Percentiles rank a stretch among this genome's conserved stretches.
Conservation (phyloP, 1,140 invertebrate species). For the Neodiprion fabricii region DNA sequence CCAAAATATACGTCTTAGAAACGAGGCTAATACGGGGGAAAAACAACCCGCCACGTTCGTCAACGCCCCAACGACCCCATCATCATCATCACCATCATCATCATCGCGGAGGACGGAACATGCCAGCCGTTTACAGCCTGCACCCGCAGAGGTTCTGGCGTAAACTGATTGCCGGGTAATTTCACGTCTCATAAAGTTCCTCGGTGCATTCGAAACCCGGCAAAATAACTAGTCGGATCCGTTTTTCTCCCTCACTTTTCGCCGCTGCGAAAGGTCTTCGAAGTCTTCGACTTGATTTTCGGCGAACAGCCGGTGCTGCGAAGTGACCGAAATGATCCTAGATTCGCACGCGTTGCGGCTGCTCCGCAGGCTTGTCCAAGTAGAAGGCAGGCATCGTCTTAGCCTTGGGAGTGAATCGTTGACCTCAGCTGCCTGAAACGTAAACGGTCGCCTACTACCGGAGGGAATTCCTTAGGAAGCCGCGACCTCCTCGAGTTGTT, state of each 20-base stretch:
- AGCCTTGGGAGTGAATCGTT: constrained; percentile 57
- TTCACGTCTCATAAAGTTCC: background rate
- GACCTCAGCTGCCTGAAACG: constrained; percentile 50
- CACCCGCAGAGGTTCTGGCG: background rate
- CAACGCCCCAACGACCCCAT: background rate
- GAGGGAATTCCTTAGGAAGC: constrained; percentile 5
- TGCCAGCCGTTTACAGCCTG: background rate
- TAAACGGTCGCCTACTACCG: constrained; percentile 42
- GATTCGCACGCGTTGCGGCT: too few relatives aligned
- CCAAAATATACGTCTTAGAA: background rate
- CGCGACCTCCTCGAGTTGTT: constrained; percentile 48
- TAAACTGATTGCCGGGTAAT: constrained; percentile 7
- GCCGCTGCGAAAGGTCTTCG: too few relatives aligned
- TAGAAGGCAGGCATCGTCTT: constrained; percentile 29
- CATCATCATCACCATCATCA: background rate
- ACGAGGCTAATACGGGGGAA: background rate
- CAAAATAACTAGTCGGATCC: background rate
- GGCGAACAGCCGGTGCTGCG: too few relatives aligned
- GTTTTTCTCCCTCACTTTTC: background rate
- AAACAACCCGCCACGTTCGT: background rate
- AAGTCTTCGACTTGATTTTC: too few relatives aligned
- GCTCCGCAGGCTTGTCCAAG: too few relatives aligned
- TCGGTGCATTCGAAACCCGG: background rate
- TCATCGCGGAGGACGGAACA: background rate
- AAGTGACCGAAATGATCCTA: too few relatives aligned